Conservation (phyloP, 2,888 invertebrate species). For the Ormyrus nitidulus region DNA sequence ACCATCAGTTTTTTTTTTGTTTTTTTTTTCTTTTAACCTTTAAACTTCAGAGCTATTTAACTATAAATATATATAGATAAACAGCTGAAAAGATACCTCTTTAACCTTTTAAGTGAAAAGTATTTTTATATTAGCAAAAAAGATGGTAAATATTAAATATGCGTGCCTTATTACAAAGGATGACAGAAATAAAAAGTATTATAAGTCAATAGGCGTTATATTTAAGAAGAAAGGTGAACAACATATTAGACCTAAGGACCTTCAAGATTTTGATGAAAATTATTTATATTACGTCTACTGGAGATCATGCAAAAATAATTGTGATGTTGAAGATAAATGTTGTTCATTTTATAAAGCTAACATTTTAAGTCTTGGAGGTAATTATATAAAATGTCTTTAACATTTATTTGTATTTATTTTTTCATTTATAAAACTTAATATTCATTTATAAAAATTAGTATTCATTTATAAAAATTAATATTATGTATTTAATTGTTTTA, state of each 20-base stretch:
- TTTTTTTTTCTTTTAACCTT: no score
- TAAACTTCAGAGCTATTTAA: no score
- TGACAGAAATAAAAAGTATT: slow-evolving; percentile 6
- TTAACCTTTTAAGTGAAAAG: no score
- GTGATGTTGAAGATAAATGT: neutral
- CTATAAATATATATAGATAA: no score
- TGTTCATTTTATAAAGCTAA: slow-evolving; percentile 6
- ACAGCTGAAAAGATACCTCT: no score
- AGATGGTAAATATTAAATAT: no score
- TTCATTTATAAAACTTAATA: neutral
- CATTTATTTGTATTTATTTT: neutral
- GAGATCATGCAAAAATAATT: neutral
- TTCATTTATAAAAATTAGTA: neutral
- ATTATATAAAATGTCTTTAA: neutral
- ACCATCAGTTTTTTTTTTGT: no score
- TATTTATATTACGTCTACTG: neutral
- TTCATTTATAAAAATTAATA: neutral
- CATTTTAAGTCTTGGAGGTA: neutral
- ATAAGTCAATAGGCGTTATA: neutral
- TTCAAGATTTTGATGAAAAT: slow-evolving; percentile 1
- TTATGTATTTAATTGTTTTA: neutral
- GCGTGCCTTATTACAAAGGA: neutral
- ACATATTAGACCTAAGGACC: neutral
- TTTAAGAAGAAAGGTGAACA: neutral
- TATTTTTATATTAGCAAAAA: no score